Percentiles rank a stretch among this genome's conserved stretches.
These are phyloP conservation scores for Smittia sp. DNA, from an alignment of 2,888 invertebrate genomes.

Conservation along the genomic window DNA sequence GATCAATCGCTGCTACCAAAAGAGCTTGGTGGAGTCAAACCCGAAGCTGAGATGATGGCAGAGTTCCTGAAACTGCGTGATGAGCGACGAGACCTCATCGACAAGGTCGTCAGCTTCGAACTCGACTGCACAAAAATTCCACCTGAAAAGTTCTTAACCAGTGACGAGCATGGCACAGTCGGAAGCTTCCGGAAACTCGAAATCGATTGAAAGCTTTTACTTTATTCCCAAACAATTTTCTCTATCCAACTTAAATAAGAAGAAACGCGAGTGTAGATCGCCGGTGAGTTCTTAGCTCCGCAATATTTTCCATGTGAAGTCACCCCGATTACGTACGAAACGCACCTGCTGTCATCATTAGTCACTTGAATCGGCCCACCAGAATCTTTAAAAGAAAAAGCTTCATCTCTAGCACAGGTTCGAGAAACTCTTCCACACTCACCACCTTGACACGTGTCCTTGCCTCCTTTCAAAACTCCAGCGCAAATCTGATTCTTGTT, in stretches of 20 bases:
- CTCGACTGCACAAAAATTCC: slow-evolving; percentile 23
- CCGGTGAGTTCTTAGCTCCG: not conserved
- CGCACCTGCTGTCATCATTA: not conserved
- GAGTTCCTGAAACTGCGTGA: slow-evolving; percentile 65
- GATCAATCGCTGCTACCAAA: slow-evolving; percentile 75
- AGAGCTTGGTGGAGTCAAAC: slow-evolving; percentile 78
- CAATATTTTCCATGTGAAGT: not conserved
- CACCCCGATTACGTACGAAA: not conserved
- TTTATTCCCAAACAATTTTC: not conserved
- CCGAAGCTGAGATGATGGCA: slow-evolving; percentile 76
- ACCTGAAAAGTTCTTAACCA: not conserved
- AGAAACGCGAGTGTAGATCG: slow-evolving; percentile 6
- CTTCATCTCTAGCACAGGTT: not conserved
- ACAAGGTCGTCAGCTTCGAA: not conserved
- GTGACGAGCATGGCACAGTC: slow-evolving; percentile 59
- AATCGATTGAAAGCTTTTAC: slow-evolving; percentile 70
- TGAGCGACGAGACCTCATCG: not conserved
- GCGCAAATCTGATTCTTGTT: slow-evolving; percentile 48
- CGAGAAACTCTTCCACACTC: not conserved
- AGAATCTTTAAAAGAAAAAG: not conserved
- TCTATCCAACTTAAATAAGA: slow-evolving; percentile 13
- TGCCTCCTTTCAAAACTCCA: slow-evolving; percentile 51
- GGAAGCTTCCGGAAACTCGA: slow-evolving; percentile 82
- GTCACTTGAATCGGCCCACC: slow-evolving; percentile 50
- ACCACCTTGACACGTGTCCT: slow-evolving; percentile 49